Base-by-base conservation (phyloP, 2,113 vertebrate species). In the Baryphthengus martii region DNA sequence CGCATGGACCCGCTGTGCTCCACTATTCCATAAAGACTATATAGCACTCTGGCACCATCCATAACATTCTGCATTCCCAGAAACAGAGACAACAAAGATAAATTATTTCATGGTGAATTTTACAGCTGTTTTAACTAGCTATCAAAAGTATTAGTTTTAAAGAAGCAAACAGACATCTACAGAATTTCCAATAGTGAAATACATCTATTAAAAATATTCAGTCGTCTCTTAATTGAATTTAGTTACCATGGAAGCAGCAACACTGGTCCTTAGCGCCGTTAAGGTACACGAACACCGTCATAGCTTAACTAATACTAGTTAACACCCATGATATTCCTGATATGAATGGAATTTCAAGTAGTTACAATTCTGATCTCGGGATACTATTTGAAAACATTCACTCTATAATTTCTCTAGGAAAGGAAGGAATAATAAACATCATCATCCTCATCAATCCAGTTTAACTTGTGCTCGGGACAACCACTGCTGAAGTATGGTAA, bases 1-100 rank as follows among this genome's bases (percentile, higher is more conserved):
- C 98, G 98, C 99, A 99, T 99, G 0, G 99, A 99, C 53, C 99
- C 99, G 6, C 98, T 99, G 59, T 99, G 99, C 77, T 99, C 99
- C 40, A 99, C 99, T 90, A 99, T 98, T 90, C 99, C 99, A 33
- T 99, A 99, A 25, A 99, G 98, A 63, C 98, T 98, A n/a, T 99
- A 99, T 5, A 99, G 98, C 95, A 99, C 99, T 78, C 98, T 97
- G 76, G 98, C 98, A 63, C 98, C 98, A 9, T 98, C 96, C 7
- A 91, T 96, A 40, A 99, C 98, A 37, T 99, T 99, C 99, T 99
- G 80, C 94, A 65, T 61, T 70, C 44, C 77, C 83, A 94, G 45
- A 87, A 85, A 40, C 71, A 96, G 25, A 63, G 56, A 84, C 67
- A 92, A 79, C 23, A 86, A 65, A 86, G 17, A 39, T 5, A 6